phyloP scores from a whole-genome alignment of 2,113 vertebrate species.

The Solea senegalensis region DNA sequence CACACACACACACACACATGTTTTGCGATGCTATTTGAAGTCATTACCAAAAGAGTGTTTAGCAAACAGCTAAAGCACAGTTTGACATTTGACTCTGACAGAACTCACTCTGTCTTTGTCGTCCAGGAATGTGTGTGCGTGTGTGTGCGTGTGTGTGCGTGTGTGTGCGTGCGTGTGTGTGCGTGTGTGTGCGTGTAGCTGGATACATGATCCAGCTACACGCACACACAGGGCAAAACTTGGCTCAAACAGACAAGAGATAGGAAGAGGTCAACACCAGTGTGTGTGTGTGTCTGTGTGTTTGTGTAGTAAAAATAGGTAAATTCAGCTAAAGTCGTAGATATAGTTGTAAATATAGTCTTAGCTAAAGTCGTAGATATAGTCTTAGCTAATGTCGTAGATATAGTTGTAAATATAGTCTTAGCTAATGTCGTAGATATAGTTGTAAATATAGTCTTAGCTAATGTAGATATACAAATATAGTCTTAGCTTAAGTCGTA shows the following conservation, averaged over 20 bases:
- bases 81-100: slow-evolving; percentile 74
- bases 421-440: no score
- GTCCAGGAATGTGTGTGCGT: slow-evolving; percentile 47
- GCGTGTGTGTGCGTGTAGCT: slow-evolving; percentile 5
- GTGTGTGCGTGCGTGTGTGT: slow-evolving; percentile 17
- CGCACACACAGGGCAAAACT: slow-evolving; percentile 42
- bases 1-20: slow-evolving; percentile 26
- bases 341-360: no score
- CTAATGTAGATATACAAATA: no score
- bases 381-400: no score
- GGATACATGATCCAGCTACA: slow-evolving; percentile 44
- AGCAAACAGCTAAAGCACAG: slow-evolving; percentile 73
- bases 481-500: no score
- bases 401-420: no score
- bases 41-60: slow-evolving; percentile 71
- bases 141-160: slow-evolving; percentile 37
- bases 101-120: slow-evolving; percentile 51
- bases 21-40: slow-evolving; percentile 61
- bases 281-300: slow-evolving; percentile 18
- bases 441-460: no score
- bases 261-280: slow-evolving; percentile 37
- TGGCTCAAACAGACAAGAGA: slow-evolving; percentile 38
- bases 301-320: neutral
- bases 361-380: no score
- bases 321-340: no score